Conservation (phyloP, 2,797 vertebrate species). For the Lithobates pipiens region DNA sequence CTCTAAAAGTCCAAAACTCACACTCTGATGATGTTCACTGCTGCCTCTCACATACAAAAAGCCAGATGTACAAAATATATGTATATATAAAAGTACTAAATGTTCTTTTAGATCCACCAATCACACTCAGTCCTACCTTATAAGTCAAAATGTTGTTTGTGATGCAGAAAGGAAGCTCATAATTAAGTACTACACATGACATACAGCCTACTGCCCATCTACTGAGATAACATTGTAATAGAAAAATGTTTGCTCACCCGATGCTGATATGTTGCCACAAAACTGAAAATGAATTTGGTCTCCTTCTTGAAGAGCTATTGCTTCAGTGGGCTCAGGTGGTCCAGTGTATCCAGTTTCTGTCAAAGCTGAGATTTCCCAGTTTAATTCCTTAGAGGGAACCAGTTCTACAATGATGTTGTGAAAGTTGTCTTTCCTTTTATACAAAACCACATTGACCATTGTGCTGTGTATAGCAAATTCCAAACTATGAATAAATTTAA, state of each 20-base stretch:
- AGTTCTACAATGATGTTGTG: slow-evolving; percentile 71
- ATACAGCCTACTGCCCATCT: not conserved
- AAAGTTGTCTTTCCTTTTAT: slow-evolving; percentile 73
- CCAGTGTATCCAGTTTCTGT: slow-evolving; percentile 73
- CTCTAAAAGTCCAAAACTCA: too few species aligned
- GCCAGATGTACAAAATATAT: too few species aligned
- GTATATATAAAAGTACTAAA: too few species aligned
- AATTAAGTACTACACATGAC: too few species aligned
- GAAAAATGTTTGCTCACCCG: slow-evolving; percentile 69
- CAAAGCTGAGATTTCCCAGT: slow-evolving; percentile 75
- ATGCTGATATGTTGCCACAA: slow-evolving; percentile 85
- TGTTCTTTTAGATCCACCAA: too few species aligned
- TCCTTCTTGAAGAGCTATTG: slow-evolving; percentile 83
- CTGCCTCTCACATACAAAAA: too few species aligned
- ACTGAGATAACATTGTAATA: not conserved
- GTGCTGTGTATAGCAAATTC: slow-evolving; percentile 76
- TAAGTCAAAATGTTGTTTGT: too few species aligned
- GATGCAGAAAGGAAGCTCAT: too few species aligned
- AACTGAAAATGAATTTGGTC: slow-evolving; percentile 85
- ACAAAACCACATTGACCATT: slow-evolving; percentile 76
- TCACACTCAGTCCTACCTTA: too few species aligned
- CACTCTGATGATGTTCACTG: too few species aligned
- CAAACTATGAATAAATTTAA: slow-evolving; percentile 78
- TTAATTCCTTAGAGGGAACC: slow-evolving; percentile 79
- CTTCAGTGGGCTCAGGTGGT: slow-evolving; percentile 74